These are phyloP conservation scores for Stratiomys singularior DNA, from an alignment of 2,888 invertebrate genomes.

Conservation along the genomic window DNA sequence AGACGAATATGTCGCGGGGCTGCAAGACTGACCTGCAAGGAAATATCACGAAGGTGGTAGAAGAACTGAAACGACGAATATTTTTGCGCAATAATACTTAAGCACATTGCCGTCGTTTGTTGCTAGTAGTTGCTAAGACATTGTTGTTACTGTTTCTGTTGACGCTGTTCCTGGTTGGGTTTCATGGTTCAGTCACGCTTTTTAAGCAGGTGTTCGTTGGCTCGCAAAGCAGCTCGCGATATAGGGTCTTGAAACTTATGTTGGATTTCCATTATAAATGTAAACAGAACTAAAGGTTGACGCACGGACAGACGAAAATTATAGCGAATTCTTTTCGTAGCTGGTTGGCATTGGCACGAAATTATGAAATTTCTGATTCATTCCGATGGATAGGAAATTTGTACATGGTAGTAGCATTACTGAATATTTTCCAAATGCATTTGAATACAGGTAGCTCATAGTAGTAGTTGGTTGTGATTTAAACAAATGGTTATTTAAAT, in stretches of 20 bases:
- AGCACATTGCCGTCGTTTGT: not conserved
- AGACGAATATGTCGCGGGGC: not conserved
- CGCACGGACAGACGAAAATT: not conserved
- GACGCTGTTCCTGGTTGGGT: constrained; percentile 18
- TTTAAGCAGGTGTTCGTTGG: constrained; percentile 42
- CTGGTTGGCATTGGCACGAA: no score
- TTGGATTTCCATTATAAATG: not conserved
- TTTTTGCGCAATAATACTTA: constrained; percentile 7
- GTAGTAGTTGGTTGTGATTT: no score
- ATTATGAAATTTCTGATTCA: no score
- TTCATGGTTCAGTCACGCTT: constrained; percentile 41
- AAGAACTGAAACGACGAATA: constrained; percentile 19
- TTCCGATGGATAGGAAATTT: no score
- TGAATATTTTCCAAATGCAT: no score
- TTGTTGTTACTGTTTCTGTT: constrained; percentile 14
- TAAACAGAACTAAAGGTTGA: not conserved
- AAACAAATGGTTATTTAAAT: no score
- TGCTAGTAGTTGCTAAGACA: not conserved
- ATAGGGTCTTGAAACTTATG: not conserved
- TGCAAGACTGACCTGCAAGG: not conserved
- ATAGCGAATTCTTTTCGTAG: not conserved
- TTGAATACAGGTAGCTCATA: no score
- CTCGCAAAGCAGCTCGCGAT: not conserved
- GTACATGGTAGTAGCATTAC: no score
- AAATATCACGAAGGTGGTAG: constrained; percentile 1